Conservation (phyloP, 2,113 vertebrate genomes). For the Tamias sibiricus region DNA sequence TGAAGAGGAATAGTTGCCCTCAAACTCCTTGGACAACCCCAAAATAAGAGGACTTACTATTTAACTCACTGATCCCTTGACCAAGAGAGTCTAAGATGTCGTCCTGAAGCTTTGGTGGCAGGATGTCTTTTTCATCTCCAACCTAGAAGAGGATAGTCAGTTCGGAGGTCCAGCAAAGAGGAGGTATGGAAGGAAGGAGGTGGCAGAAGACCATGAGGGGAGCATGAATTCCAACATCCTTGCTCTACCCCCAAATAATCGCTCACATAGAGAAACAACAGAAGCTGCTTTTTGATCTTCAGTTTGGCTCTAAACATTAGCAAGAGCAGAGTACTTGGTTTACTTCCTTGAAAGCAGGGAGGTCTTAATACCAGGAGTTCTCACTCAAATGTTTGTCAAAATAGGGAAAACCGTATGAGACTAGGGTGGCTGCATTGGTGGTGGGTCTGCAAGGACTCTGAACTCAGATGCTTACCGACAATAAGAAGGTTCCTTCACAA, state of each 20-base stretch:
- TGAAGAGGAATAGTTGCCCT: neutral
- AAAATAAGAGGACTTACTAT: constrained; percentile 82
- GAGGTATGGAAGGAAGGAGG: accelerated
- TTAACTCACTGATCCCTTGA: constrained; percentile 77
- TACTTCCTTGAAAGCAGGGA: neutral
- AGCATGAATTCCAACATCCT: neutral
- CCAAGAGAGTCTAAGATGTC: constrained; percentile 88
- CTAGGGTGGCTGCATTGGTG: neutral
- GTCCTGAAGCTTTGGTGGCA: constrained; percentile 91
- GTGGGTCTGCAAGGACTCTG: neutral
- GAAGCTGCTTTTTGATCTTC: neutral
- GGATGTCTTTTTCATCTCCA: constrained; percentile 92
- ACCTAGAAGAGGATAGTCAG: constrained; percentile 85
- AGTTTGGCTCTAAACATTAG: neutral
- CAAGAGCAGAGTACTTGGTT: neutral
- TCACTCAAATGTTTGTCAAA: neutral
- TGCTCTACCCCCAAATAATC: neutral
- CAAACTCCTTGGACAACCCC: neutral
- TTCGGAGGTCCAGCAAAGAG: neutral
- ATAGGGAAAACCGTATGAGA: neutral
- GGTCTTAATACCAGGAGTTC: neutral
- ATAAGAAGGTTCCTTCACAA: constrained; percentile 90
- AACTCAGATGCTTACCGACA: constrained; percentile 86
- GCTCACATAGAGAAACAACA: neutral
- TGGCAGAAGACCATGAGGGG: neutral